Conservation (phyloP, 2,888 invertebrate genomes). For the Anodontia alba region DNA sequence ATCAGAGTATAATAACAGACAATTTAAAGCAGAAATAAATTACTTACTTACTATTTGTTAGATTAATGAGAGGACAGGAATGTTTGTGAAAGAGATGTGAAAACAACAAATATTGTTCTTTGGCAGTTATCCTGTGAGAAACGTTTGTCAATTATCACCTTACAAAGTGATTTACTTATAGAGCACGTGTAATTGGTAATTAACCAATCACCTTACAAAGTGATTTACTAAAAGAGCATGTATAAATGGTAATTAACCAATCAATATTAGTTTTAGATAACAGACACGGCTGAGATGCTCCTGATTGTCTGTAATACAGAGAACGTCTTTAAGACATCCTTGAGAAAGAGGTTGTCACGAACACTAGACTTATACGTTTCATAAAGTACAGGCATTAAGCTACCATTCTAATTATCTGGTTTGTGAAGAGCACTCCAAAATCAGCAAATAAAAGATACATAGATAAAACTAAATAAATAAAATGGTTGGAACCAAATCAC, state of each 20-base stretch:
- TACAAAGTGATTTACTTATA: too few relatives aligned
- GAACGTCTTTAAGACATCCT: slow-evolving; percentile 10
- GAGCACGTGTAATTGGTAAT: too few relatives aligned
- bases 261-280: not conserved
- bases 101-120: too few relatives aligned
- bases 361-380: not conserved
- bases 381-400: not conserved
- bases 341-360: slow-evolving; percentile 11
- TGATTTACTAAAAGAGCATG: too few relatives aligned
- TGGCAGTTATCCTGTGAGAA: too few relatives aligned
- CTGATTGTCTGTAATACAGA: not conserved
- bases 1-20: too few relatives aligned
- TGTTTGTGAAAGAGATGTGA: too few relatives aligned
- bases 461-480: not conserved
- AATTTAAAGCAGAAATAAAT: too few relatives aligned
- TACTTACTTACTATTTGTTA: too few relatives aligned
- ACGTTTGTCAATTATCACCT: not conserved
- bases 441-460: too few relatives aligned
- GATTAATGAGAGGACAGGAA: too few relatives aligned
- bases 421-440: too few relatives aligned
- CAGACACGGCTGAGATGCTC: not conserved
- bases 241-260: not conserved
- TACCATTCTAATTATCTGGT: not conserved
- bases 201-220: not conserved
- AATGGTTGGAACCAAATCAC: slow-evolving; percentile 11